Percentiles rank a stretch among this genome's conserved stretches.
Evolutionary conservation across 2,888 invertebrate genomes (phyloP).

Genomic region (Mycalesis mineus): DNA sequence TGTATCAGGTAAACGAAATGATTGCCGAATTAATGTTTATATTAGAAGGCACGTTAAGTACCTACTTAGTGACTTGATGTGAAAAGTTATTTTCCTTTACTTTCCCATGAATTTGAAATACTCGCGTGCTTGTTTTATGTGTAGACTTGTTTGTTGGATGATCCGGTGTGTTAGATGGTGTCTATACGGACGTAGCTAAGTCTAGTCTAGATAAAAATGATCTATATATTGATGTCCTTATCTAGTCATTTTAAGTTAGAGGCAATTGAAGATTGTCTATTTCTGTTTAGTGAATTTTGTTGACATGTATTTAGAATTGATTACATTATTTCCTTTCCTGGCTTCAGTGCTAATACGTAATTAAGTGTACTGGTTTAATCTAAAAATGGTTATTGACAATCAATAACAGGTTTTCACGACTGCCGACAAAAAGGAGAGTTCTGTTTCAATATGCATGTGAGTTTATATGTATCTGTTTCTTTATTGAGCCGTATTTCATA

Average conservation of each 20-base stretch:
- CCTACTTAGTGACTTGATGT: slow-evolving; percentile 35
- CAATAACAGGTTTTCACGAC: no score
- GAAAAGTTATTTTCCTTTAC: slow-evolving; percentile 30
- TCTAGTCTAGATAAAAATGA: not conserved
- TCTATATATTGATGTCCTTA: not conserved
- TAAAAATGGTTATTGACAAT: no score
- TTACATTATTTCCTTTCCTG: no score
- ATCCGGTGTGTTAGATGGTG: not conserved
- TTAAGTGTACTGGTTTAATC: no score
- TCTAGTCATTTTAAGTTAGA: not conserved
- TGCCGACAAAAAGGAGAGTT: no score
- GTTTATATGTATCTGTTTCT: no score
- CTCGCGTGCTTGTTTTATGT: not conserved
- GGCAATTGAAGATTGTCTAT: not conserved
- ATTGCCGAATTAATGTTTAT: slow-evolving; percentile 69
- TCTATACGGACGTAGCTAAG: not conserved
- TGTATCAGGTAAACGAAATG: slow-evolving; percentile 51
- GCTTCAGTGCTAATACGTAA: no score
- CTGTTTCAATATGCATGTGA: no score
- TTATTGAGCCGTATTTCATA: no score
- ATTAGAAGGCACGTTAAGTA: slow-evolving; percentile 49
- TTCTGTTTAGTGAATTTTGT: not conserved
- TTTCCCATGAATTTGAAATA: slow-evolving; percentile 2
- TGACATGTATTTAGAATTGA: not conserved
- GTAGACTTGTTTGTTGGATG: not conserved